These are phyloP conservation scores for Eubasilissa splendida DNA, from an alignment of 2,888 invertebrate species.

Conservation along the genomic window DNA sequence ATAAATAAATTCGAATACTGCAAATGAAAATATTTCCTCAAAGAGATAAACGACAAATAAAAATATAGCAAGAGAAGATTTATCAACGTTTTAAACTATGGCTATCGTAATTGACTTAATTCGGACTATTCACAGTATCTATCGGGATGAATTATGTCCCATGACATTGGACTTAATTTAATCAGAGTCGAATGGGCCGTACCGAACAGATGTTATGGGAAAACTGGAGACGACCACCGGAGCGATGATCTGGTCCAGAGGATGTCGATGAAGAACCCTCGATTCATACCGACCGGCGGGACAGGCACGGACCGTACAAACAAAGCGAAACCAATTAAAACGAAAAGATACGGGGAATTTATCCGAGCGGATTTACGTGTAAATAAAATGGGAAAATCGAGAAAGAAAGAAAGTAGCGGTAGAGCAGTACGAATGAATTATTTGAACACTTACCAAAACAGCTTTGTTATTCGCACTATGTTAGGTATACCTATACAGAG, in stretches of 20 bases:
- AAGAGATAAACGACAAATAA: no score
- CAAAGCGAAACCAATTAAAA: constrained; percentile 3
- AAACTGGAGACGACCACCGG: constrained; percentile 14
- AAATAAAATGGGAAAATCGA: neutral
- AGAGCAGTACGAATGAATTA: neutral
- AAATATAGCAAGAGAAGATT: no score
- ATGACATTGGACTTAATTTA: constrained; percentile 33
- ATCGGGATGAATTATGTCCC: constrained; percentile 3
- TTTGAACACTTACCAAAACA: no score
- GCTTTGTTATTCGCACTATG: no score
- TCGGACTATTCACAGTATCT: neutral
- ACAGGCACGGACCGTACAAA: constrained; percentile 3
- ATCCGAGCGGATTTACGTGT: neutral
- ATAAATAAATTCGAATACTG: no score
- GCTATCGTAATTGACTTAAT: neutral
- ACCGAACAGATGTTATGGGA: constrained; percentile 20
- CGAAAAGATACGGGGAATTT: constrained; percentile 11
- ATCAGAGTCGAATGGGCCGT: constrained; percentile 21
- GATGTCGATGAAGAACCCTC: neutral
- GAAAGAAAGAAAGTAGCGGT: neutral
- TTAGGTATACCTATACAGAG: no score
- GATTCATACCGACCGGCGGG: neutral
- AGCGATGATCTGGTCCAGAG: neutral
- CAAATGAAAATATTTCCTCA: no score
- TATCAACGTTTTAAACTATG: neutral